Evolutionary conservation across 35 echinoderm and acorn worm species (phyloP), one percentile per base, ranked within the genome.

Genomic region (Diadema setosum): DNA sequence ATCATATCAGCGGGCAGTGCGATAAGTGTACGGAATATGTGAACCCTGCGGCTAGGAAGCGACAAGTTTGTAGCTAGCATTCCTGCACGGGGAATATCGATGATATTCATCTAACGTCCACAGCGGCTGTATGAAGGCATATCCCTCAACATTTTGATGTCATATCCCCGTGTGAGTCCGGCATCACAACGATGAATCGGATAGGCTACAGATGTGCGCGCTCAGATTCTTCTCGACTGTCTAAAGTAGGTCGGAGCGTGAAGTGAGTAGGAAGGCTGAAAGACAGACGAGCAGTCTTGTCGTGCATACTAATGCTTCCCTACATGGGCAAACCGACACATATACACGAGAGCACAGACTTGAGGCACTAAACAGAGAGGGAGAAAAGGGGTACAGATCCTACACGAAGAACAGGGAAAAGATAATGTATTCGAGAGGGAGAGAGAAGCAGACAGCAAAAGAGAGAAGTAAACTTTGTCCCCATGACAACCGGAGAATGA

Each of bases 401-500:
- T n/a, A n/a, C n/a, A n/a, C n/a, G n/a, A n/a, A n/a, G n/a, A n/a
- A n/a, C n/a, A n/a, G n/a, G n/a, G n/a, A n/a, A n/a, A n/a, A n/a
- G n/a, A n/a, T n/a, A n/a, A n/a, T n/a, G n/a, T n/a, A n/a, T n/a
- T n/a, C n/a, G n/a, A n/a, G n/a, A n/a, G n/a, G n/a, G n/a, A n/a
- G n/a, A n/a, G n/a, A n/a, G n/a, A n/a, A n/a, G n/a, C n/a, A n/a
- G n/a, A n/a, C 29, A 33, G 8, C 63, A 12, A 34, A 67, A 34
- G 73, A 44, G 73, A 17, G 25, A 36, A 78, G 39, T 33, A 78
- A 39, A 78, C 21, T 41, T 41, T 39, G 73, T 42, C 23, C 25
- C 73, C 73, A 78, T 78, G 37, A 41, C 23, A 42, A 78, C 73
- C 7, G 44, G 12, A 78, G 73, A n/a, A 78, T 78, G 73, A 78